Evolutionary conservation across 2,888 invertebrate species (phyloP), one percentile per base, ranked within the genome.

Genomic region (Folsomia candida): DNA sequence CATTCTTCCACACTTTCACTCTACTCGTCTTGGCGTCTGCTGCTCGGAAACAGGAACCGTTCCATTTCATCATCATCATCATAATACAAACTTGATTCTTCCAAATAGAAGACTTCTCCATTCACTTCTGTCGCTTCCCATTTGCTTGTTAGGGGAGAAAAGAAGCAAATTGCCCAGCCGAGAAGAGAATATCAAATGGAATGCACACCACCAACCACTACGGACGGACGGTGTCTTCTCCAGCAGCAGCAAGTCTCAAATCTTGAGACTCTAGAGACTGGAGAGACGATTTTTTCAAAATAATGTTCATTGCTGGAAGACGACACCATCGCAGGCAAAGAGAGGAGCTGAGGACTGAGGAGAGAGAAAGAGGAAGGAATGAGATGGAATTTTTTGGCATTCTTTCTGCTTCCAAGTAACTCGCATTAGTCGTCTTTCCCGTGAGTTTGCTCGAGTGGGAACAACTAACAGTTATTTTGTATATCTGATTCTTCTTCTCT

Each of bases 181-280:
- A 65, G 68, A 68, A 51, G 60, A 71, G 71, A 71, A 71, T 71
- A 71, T 71, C 68, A 71, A 71, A 71, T 71, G 68, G 67, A 67
- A 67, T 67, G 29, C 68, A 68, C 60, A 68, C 68, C 68, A 18
- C 54, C 22, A 3, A 25, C 22, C 25, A 24, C 59, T 59, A 6
- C 26, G 20, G 25, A 59, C 25, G 2, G 27, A 11, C 24, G 26
- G 28, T 6, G 9, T 29, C 37, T 22, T 9, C 22, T 18, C 37
- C 2, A 47, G 51, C 29, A 47, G 27, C 20, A 28, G 59, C 27
- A 20, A 27, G 25, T 59, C 22, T 62, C 4, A 28, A 25, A 51
- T 47, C n/a, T n/a, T n/a, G 37, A 25, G 47, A 69, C 69, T 69
- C 69, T 26, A 26, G 69, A 65, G 69, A 65, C 65, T 64, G 37